phyloP scores from a whole-genome alignment of 2,113 vertebrate genomes.

The Aplodontia rufa region DNA sequence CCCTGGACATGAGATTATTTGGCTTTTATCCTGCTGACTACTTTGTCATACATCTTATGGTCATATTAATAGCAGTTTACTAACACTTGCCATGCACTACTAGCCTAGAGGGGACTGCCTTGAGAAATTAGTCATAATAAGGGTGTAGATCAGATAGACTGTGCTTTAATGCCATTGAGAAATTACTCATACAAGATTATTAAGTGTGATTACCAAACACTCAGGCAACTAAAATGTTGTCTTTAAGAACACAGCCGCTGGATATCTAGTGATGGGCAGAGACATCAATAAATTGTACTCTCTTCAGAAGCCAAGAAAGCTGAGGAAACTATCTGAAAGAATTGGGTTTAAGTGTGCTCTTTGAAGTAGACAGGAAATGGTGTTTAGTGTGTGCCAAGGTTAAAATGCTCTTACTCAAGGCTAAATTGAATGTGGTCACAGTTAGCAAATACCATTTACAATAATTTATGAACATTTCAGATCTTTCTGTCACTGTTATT shows the following conservation, averaged over 20 bases:
- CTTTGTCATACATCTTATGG: neutral
- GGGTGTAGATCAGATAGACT: conserved; percentile 34
- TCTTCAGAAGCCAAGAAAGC: conserved; percentile 66
- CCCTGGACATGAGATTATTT: neutral
- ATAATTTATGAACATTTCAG: conserved; percentile 57
- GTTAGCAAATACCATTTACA: conserved; percentile 60
- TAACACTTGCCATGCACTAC: neutral
- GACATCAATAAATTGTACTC: conserved; percentile 58
- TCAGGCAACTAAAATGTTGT: conserved; percentile 56
- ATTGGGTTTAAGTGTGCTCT: conserved; percentile 66
- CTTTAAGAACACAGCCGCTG: conserved; percentile 59
- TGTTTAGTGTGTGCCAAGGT: conserved; percentile 68
- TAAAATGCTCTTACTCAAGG: conserved; percentile 76
- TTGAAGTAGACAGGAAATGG: conserved; percentile 76
- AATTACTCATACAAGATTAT: conserved; percentile 66
- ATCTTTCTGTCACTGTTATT: conserved; percentile 39
- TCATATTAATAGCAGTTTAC: conserved; percentile 11
- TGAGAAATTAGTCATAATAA: conserved; percentile 52
- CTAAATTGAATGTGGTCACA: conserved; percentile 72
- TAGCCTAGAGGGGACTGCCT: neutral
- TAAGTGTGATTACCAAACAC: conserved; percentile 68
- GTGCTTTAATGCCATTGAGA: conserved; percentile 42
- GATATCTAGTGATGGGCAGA: conserved; percentile 51
- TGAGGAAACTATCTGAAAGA: conserved; percentile 69
- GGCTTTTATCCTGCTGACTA: neutral